Evolutionary conservation across 1,140 invertebrate species (phyloP), one percentile per base, ranked within the genome.

Genomic region (Zaprionus camerounensis): DNA sequence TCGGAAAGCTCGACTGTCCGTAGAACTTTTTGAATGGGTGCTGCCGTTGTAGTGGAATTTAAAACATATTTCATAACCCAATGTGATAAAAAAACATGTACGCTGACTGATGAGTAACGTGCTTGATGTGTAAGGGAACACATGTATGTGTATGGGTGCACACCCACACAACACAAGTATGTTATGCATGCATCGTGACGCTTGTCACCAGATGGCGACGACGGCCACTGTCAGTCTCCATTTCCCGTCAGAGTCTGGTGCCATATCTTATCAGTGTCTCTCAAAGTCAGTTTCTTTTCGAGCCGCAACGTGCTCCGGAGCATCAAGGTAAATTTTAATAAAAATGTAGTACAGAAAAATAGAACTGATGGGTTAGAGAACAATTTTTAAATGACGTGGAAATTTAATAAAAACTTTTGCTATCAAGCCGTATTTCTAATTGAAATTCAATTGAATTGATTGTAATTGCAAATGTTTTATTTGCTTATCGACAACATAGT

Each of bases 61-160:
- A 62, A 78, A 75, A 62, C 66, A 84, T 78, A 85, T 84, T 85
- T 83, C 76, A 86, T 82, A 82, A 80, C 76, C 67, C 76, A 77
- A 70, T 46, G 59, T 24, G 24, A 58, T 41, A 28, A 75, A 82
- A 86, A 86, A 80, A 78, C 71, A 76, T 68, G 58, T 51, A 17
- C 56, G 71, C 71, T 62, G 65, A 66, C 69, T 87, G 55, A 55
- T 75, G 75, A 63, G 56, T 74, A 53, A 41, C 24, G n/a, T 51
- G 28, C 55, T 34, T 31, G 57, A 17, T 20, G 57, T 31, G 34
- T 55, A 36, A 34, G 31, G 20, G 22, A 46, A 26, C 46, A 34
- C 38, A 28, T 61, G 5, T 59, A 20, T 63, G 49, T 41, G 12
- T 24, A 20, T 13, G 20, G 26, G 15, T 67, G 46, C 22, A 15